A percentile compares a stretch with the other conserved stretches of the same genome.
Evolutionary conservation across 2,888 invertebrate genomes (phyloP).

Genomic region (Heliconius ethilla): DNA sequence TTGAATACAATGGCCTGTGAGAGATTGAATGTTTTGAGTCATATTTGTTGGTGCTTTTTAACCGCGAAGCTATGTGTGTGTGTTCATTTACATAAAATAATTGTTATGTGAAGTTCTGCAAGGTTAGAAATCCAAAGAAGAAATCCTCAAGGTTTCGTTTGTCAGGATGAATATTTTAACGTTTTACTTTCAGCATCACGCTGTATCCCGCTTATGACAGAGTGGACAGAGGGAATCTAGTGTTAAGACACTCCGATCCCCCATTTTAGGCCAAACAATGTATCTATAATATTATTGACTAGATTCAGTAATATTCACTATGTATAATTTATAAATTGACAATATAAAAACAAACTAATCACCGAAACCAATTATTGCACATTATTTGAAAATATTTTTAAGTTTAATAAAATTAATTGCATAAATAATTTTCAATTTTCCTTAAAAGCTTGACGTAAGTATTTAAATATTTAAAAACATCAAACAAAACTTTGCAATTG

Average conservation of each 20-base stretch:
- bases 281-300: not conserved
- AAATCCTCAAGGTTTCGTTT: conserved; percentile 16
- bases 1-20: conserved; percentile 46
- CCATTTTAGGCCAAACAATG: too few relatives aligned
- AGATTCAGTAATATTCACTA: not conserved
- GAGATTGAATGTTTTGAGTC: conserved; percentile 31
- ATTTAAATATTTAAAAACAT: conserved; percentile 4
- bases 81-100: conserved; percentile 22
- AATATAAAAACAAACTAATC: not conserved
- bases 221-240: too few relatives aligned
- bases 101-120: conserved; percentile 18
- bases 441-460: not conserved
- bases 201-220: too few relatives aligned
- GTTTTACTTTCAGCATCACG: not conserved
- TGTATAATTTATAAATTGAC: not conserved
- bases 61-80: conserved; percentile 1
- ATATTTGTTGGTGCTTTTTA: conserved; percentile 26
- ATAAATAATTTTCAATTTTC: conserved; percentile 2
- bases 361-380: not conserved
- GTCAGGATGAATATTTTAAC: conserved; percentile 5
- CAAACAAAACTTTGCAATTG: not conserved
- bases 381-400: not conserved
- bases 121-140: conserved; percentile 21
- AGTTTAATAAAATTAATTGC: not conserved
- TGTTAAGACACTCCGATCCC: too few relatives aligned